These are phyloP conservation scores for Adrianichthys oophorus DNA, from an alignment of 2,797 vertebrate genomes.

Conservation along the genomic window DNA sequence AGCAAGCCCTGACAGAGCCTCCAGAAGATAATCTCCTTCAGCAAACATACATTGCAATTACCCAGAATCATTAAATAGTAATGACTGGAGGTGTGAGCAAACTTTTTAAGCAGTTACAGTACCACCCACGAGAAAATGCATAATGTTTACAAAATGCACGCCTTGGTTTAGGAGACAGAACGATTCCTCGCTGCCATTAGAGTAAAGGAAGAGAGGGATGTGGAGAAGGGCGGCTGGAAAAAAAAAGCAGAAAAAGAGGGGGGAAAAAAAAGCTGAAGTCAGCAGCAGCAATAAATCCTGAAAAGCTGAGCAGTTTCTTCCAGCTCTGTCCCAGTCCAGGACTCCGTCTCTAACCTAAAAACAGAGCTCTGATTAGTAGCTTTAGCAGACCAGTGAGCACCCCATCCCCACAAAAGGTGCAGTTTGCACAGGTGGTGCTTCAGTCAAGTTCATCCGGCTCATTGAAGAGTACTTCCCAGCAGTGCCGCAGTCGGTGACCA, in stretches of 20 bases:
- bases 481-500: slow-evolving; percentile 56
- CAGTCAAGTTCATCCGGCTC: slow-evolving; percentile 40
- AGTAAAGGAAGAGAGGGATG: slow-evolving; percentile 40
- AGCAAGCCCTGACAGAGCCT: slow-evolving; percentile 52
- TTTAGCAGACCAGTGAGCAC: slow-evolving; percentile 57
- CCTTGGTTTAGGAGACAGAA: slow-evolving; percentile 57
- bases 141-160: slow-evolving; percentile 61
- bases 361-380: slow-evolving; percentile 65
- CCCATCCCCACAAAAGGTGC: slow-evolving; percentile 31
- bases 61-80: slow-evolving; percentile 66
- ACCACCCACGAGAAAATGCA: slow-evolving; percentile 64
- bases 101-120: slow-evolving; percentile 60
- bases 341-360: slow-evolving; percentile 52
- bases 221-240: slow-evolving; percentile 55
- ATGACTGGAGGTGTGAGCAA: slow-evolving; percentile 70
- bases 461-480: slow-evolving; percentile 56
- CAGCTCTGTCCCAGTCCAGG: slow-evolving; percentile 59
- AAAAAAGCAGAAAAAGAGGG: slow-evolving; percentile 15
- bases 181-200: slow-evolving; percentile 70
- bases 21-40: slow-evolving; percentile 61
- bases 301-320: slow-evolving; percentile 62
- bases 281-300: slow-evolving; percentile 72
- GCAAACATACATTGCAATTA: slow-evolving; percentile 69
- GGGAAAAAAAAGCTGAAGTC: slow-evolving; percentile 63
- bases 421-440: slow-evolving; percentile 50